Base-by-base conservation (phyloP, 2,797 vertebrate genomes). In the Xiphophorus birchmanni region DNA sequence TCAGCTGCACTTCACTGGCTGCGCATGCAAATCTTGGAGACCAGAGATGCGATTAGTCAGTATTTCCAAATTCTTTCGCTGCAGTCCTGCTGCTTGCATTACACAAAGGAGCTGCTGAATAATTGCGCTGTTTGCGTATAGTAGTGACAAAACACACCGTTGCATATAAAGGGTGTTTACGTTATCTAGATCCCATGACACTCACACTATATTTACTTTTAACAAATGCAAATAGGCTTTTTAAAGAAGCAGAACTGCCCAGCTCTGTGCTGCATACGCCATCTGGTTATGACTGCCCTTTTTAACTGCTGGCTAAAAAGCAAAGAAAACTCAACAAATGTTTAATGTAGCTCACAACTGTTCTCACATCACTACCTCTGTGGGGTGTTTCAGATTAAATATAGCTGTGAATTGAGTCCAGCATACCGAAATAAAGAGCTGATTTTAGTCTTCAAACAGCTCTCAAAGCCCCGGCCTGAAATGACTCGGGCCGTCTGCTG, bases 401-500 rank as follows among this genome's bases (percentile, higher is more conserved):
- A 88, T 48, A 78, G 77, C 56, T 48, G 76, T n/a, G 50, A 81
- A 77, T 85, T 48, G 69, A 21, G 45, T 73, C 45, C 78, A 44
- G 65, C 52, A 52, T 73, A 42, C 52, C 26, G 37, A 83, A 78
- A 80, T 65, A 52, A 35, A 58, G 75, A 89, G 85, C 73, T 80
- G 84, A 90, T 81, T 90, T 82, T 47, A 74, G 80, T 76, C 76
- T 71, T 85, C 72, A 74, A 90, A 86, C 85, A 78, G 80, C 87
- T 81, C 75, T 84, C 72, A 17, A 84, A 83, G 78, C 9, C 75
- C 80, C 78, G 84, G 82, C 89, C 88, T 52, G 78, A 88, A 90
- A 89, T 89, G 89, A 90, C 88, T 91, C 18, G 74, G 82, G 94
- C 93, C 83, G 92, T 95, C 91, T 87, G 84, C 76, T n/a, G 74